These are phyloP conservation scores for Zaprionus lineosus DNA, from an alignment of 2,888 invertebrate genomes.

Conservation along the genomic window DNA sequence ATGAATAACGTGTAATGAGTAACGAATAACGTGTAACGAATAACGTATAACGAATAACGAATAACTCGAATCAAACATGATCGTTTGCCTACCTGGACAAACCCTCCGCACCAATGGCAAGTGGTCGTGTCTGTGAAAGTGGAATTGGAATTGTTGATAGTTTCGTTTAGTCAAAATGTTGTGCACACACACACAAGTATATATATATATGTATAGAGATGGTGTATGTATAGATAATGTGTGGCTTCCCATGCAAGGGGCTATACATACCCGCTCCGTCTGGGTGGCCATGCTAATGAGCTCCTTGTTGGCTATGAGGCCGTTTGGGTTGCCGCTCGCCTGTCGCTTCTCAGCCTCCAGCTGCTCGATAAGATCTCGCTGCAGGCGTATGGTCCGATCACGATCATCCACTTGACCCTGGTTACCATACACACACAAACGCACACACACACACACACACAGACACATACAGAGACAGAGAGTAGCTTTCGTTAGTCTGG, in stretches of 20 bases:
- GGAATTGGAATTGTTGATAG: slow-evolving; percentile 59
- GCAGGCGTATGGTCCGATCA: slow-evolving; percentile 90
- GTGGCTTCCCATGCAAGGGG: no score
- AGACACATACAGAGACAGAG: slow-evolving; percentile 5
- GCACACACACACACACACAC: slow-evolving; percentile 17
- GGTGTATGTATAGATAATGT: slow-evolving; percentile 8
- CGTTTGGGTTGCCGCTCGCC: slow-evolving; percentile 21
- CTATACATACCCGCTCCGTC: slow-evolving; percentile 89
- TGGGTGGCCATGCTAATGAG: slow-evolving; percentile 92
- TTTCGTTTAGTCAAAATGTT: slow-evolving; percentile 69
- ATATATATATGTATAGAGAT: slow-evolving; percentile 2
- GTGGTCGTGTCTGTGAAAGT: slow-evolving; percentile 82
- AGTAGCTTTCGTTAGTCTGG: slow-evolving; percentile 37
- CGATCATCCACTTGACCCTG: slow-evolving; percentile 93
- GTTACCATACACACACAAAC: slow-evolving; percentile 3
- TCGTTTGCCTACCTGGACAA: slow-evolving; percentile 81
- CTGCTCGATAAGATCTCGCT: slow-evolving; percentile 90
- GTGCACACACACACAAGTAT: slow-evolving; percentile 50
- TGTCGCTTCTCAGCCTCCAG: slow-evolving; percentile 81
- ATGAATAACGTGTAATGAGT: slow-evolving; percentile 7
- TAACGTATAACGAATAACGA: slow-evolving; percentile 8
- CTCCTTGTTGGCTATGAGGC: slow-evolving; percentile 81
- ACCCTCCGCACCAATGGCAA: slow-evolving; percentile 83
- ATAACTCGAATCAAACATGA: slow-evolving; percentile 38
- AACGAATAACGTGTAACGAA: slow-evolving; percentile 13